Evolutionary conservation across 2,888 invertebrate species (phyloP).

Genomic region (Tetrapedia diversipes): DNA sequence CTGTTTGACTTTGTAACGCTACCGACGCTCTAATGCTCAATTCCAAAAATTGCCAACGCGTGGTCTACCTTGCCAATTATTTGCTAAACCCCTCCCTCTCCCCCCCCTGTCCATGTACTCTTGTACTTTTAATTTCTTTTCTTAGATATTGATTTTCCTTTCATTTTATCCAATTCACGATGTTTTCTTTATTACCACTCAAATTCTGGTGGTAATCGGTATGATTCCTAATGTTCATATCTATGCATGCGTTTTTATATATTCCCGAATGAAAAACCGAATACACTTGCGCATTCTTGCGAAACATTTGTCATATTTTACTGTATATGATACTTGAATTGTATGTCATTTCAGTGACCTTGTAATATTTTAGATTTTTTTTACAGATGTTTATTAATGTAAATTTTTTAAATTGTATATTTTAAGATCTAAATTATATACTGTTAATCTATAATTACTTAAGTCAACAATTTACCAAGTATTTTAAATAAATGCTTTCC

Average conservation of each 20-base stretch:
- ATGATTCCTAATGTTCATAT: conserved; percentile 16
- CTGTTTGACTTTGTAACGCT: conserved; percentile 25
- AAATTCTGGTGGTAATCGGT: conserved; percentile 30
- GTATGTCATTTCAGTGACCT: not conserved
- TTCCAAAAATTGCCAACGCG: conserved; percentile 22
- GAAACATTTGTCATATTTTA: conserved; percentile 2
- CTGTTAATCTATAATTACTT: not conserved
- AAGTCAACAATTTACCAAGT: not conserved
- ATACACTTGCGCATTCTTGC: conserved; percentile 25
- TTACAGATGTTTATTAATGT: conserved; percentile 5
- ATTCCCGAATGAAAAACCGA: conserved; percentile 8
- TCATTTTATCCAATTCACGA: conserved; percentile 40
- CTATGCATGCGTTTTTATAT: conserved; percentile 16
- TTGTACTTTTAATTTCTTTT: conserved; percentile 44
- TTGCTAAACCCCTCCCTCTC: not conserved
- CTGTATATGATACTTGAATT: not conserved
- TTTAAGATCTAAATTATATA: not conserved
- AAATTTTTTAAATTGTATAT: not conserved
- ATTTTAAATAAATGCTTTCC: not conserved
- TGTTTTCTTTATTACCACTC: conserved; percentile 34
- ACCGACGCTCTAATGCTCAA: conserved; percentile 18
- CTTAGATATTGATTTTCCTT: conserved; percentile 61
- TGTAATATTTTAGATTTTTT: not conserved
- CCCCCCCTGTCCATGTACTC: conserved; percentile 13
- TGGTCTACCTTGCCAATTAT: conserved; percentile 17